Evolutionary conservation across 2,113 vertebrate genomes (phyloP), one percentile per base, ranked within the genome.

Genomic region (Oryzias melastigma): DNA sequence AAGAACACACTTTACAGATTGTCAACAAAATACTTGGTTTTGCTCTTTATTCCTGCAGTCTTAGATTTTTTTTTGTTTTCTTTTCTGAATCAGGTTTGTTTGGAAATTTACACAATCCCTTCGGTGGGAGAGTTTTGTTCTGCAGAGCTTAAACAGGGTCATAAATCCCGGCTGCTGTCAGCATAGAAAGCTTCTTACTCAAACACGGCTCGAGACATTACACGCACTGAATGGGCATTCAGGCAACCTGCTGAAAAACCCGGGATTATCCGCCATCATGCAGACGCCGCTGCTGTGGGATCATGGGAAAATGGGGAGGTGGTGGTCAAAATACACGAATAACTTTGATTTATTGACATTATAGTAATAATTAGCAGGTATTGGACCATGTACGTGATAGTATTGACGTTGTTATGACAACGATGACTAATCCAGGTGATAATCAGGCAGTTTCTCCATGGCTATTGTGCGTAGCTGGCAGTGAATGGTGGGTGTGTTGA

Each of bases 401-500:
- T 12, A 35, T 35, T 47, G 15, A 8, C 29, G 40, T 10, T 29
- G 24, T 43, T 18, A 6, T 0, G 17, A 52, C 0, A 42, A 51
- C 18, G 7, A 25, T 44, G 15, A 19, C 27, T 20, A 15, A 52
- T 47, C 4, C 43, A n/a, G 13, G 51, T 54, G 0, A 27, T 53
- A 4, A 51, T 24, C n/a, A 42, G 14, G 5, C 5, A 7, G 52
- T 16, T 24, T 49, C 44, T 16, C 52, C 35, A 47, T 8, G 29
- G 29, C 4, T 7, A 25, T 14, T 6, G 2, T 27, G 3, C 3
- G 4, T 14, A 2, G 58, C 5, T 4, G 15, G 15, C 3, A 0
- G 42, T 59, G 51, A 58, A 17, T 24, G 1, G 43, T 44, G 56
- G 51, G 62, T 27, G 58, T 67, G 71, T 60, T 49, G 52, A 59